Evolutionary conservation across 2,888 invertebrate genomes (phyloP), one percentile per base, ranked within the genome.

Genomic region (Agonum fuliginosum): DNA sequence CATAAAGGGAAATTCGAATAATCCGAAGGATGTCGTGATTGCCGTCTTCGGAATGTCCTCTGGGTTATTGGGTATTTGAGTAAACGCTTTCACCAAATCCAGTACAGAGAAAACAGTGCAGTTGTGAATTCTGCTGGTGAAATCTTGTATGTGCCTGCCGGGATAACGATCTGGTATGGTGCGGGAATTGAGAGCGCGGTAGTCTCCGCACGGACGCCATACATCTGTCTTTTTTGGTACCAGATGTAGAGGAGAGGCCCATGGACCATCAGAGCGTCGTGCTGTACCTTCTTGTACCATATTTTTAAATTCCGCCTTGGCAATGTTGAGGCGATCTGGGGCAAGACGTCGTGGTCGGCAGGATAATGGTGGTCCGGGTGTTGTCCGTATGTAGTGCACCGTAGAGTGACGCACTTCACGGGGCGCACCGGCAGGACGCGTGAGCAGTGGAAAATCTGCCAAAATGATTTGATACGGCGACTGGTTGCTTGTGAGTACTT

Each of bases 181-280:
- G 0, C 80, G 67, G 0, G 81, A 75, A 73, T 86, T 87, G 0
- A 86, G 78, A 0, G 19, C 17, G 0, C 86, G 74, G 74, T 85
- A 87, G 80, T 81, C 85, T 2, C 86, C 86, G 72, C 86, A 86
- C 81, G 81, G 83, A 78, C 84, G 74, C 83, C 82, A 83, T 12
- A 75, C 75, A 10, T 79, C 81, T 3, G 73, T 41, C 62, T 81
- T 79, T 58, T 84, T 83, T 17, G 78, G 79, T 75, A 81, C 58
- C 78, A 83, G 71, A 65, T 83, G 83, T 0, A 81, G 79, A 14
- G 80, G 65, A 3, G 79, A 78, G 5, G 84, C 79, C 83, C 84
- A 85, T 0, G 81, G 79, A 27, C 83, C 82, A 2, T 78, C 75
- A 0, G 83, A 83, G 2, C 81, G 82, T 3, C 81, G 79, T 1